Base-by-base conservation (phyloP, 2,797 vertebrate genomes). In the Alcedo atthis region DNA sequence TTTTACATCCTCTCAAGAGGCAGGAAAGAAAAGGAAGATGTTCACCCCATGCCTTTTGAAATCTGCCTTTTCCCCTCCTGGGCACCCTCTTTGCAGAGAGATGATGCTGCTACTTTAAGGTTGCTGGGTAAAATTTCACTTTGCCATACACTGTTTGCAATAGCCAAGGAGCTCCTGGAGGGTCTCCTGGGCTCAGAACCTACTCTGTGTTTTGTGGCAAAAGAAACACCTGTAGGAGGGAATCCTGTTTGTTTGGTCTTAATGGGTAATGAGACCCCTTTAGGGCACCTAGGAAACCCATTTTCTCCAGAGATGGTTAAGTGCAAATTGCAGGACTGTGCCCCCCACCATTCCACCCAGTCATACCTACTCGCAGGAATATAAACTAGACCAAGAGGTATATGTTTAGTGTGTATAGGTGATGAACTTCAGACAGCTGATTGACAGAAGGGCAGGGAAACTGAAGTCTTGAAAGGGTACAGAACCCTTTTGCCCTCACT, bases 351-450 rank as follows among this genome's bases (percentile, higher is more conserved):
- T 92, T 88, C 90, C 88, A 87, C n/a, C 55, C 82, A 77, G 71
- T 55, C 59, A 43, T 76, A 58, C 67, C 48, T 92, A 64, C 83
- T 84, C 45, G 5, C 35, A 76, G 18, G 12, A 76, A 42, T 78
- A 86, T 28, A 77, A 92, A 78, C 24, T 73, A 93, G 77, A 68
- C 69, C 67, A 83, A 90, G 59, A 92, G 70, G 19, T 37, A 15
- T 84, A 57, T 46, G 32, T 89, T 79, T 81, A 58, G 15, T 91
- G 49, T 95, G 84, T 81, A 76, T 83, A 95, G 68, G 58, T 88
- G 40, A 95, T 1, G 2, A 81, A 87, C 66, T 95, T 91, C 63
- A 81, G 62, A 35, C 68, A 84, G 63, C 55, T 85, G 87, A 53
- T 58, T 71, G 91, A 89, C 66, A 89, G 76, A 87, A 75, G 87